These are phyloP conservation scores for Thalpophila matura DNA, from an alignment of 2,888 invertebrate species.

Conservation along the genomic window DNA sequence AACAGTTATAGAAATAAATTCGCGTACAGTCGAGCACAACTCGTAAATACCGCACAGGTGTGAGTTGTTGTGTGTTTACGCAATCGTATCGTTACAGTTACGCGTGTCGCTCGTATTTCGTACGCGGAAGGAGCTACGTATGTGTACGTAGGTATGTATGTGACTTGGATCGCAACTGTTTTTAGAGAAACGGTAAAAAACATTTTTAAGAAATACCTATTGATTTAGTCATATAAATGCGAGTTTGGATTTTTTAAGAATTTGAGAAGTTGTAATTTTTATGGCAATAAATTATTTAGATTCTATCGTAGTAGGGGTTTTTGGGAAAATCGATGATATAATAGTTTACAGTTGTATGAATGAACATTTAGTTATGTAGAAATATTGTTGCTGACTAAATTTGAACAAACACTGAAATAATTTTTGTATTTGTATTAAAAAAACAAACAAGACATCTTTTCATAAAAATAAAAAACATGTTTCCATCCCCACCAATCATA, in stretches of 20 bases:
- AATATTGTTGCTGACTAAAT: no score
- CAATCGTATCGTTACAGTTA: constrained; percentile 69
- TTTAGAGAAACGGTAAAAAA: constrained; percentile 27
- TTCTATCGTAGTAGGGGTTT: no score
- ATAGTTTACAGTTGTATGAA: no score
- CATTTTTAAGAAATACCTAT: constrained; percentile 1
- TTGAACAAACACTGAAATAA: no score
- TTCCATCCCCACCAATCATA: constrained; percentile 1
- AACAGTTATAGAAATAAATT: constrained; percentile 53
- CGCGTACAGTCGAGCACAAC: constrained; percentile 55
- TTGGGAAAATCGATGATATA: no score
- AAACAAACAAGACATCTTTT: background rate
- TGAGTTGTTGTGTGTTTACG: constrained; percentile 71
- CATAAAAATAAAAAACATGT: constrained; percentile 7
- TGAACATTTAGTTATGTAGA: no score
- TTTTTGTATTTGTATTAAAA: no score
- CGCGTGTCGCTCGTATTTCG: constrained; percentile 67
- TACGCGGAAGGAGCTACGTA: constrained; percentile 46
- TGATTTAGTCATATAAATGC: no score
- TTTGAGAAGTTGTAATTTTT: no score
- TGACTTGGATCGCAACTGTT: constrained; percentile 42
- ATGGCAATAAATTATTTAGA: no score
- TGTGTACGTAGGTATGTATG: constrained; percentile 38
- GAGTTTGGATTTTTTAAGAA: background rate
- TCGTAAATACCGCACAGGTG: constrained; percentile 73